Base-by-base conservation (phyloP, 2,797 vertebrate species). In the Oceanodroma leucorhoa region DNA sequence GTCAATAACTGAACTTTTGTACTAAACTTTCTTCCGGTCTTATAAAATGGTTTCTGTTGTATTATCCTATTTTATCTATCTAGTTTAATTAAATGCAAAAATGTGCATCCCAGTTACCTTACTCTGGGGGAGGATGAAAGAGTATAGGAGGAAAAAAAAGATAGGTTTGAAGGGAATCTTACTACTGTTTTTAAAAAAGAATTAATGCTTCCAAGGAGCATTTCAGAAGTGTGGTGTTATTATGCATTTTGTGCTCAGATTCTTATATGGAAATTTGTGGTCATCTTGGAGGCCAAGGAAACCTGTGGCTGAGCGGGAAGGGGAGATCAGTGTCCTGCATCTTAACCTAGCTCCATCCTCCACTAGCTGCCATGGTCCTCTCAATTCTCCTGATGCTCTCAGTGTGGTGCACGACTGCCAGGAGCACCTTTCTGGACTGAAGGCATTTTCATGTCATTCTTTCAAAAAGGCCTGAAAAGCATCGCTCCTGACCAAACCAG, bases 321-420 rank as follows among this genome's bases (percentile, higher is more conserved):
- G 24, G 14, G 17, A 84, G n/a, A 73, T 29, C 2, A 27, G 10
- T 53, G 38, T 36, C 23, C 21, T 50, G 27, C 9, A 15, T 19
- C 38, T 82, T 40, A 30, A 54, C 8, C 26, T 10, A 11, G 20
- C 26, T 19, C 48, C n/a, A 7, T 51, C 58, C 24, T 79, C 61
- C 32, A 10, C 21, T 0, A 12, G 17, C 24, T 93, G 53, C 5
- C 7, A 0, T 2, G 4, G 11, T 53, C 23, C 40, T 51, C 57
- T 64, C 45, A 2, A 1, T 9, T 58, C 36, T 69, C 32, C 29
- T 7, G 50, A 4, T 38, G 29, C 9, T 76, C 54, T 30, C 51
- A 8, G 0, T 1, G 18, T 10, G 32, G 0, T 53, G 29, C 10
- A 3, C 2, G 6, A 6, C 29, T 64, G 18, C 38, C 41, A 30